phyloP scores from a whole-genome alignment of 2,797 vertebrate species.

The Phataginus tricuspis region DNA sequence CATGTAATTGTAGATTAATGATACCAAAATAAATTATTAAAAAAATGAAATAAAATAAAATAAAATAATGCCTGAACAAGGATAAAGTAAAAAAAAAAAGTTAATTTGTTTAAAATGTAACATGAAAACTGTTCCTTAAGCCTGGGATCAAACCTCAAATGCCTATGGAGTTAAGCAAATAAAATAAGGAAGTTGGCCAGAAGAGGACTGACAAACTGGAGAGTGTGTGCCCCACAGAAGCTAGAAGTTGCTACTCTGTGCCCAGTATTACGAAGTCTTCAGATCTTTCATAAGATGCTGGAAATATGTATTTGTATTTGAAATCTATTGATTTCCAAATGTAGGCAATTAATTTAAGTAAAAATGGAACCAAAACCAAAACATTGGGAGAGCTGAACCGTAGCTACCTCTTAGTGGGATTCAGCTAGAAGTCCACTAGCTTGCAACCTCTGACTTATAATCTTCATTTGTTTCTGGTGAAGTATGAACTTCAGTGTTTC shows the following conservation, averaged over 20 bases:
- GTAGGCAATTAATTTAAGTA: not conserved
- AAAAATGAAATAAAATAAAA: no score
- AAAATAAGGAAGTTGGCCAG: not conserved
- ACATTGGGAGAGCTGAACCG: not conserved
- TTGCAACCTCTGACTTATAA: not conserved
- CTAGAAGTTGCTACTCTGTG: not conserved
- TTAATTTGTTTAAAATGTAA: not conserved
- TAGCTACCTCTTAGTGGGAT: not conserved
- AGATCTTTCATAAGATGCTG: not conserved
- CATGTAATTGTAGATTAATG: no score
- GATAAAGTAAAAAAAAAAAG: no score
- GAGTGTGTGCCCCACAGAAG: not conserved
- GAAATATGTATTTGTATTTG: not conserved
- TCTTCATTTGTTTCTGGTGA: not conserved
- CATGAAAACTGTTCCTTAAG: conserved; percentile 11
- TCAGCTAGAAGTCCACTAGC: not conserved
- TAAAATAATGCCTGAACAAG: no score
- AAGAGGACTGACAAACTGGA: not conserved
- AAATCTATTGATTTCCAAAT: conserved; percentile 12
- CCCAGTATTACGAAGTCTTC: not conserved
- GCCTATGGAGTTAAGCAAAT: not conserved
- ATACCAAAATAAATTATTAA: no score
- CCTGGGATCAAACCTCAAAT: not conserved
- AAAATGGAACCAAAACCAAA: not conserved
- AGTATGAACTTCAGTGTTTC: not conserved